A percentile compares a stretch with the other conserved stretches of the same genome.
Evolutionary conservation across 2,113 vertebrate species (phyloP).

Genomic region (Epinephelus fuscoguttatus): DNA sequence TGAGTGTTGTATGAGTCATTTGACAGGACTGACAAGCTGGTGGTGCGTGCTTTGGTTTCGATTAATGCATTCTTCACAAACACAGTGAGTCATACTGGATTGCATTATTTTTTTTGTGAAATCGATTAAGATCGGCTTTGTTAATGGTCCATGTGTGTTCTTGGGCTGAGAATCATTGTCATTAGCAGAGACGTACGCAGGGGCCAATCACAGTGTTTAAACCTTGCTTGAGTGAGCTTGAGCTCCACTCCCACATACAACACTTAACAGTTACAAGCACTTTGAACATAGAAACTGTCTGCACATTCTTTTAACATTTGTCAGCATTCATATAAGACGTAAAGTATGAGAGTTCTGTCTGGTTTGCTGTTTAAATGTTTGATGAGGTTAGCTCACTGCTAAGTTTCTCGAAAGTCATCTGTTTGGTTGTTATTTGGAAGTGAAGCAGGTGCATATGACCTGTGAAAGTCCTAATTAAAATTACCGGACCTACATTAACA

Average conservation of each 20-base stretch:
- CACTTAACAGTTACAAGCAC: conserved; percentile 15
- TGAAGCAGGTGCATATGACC: conserved; percentile 28
- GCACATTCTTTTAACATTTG: not conserved
- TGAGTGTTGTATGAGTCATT: conserved; percentile 33
- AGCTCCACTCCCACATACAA: conserved; percentile 10
- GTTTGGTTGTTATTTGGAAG: conserved; percentile 28
- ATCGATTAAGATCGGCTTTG: conserved; percentile 39
- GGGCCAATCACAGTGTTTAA: conserved; percentile 18
- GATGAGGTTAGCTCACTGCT: conserved; percentile 4
- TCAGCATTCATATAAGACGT: conserved; percentile 6
- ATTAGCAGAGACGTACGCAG: conserved; percentile 30
- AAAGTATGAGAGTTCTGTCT: conserved; percentile 6
- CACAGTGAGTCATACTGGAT: conserved; percentile 38
- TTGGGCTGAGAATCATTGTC: conserved; percentile 16
- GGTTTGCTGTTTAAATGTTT: conserved; percentile 14
- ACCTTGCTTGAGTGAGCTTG: conserved; percentile 6
- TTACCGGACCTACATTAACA: conserved; percentile 60
- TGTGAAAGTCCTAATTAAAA: conserved; percentile 59
- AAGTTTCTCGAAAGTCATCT: conserved; percentile 5
- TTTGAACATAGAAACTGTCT: not conserved
- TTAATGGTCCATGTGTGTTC: conserved; percentile 35
- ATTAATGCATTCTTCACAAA: conserved; percentile 27
- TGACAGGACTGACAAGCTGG: conserved; percentile 7
- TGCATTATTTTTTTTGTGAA: conserved; percentile 38
- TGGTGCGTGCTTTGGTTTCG: not conserved